phyloP scores from a whole-genome alignment of 2,113 vertebrate species.

The Andinoacara biseriatus region DNA sequence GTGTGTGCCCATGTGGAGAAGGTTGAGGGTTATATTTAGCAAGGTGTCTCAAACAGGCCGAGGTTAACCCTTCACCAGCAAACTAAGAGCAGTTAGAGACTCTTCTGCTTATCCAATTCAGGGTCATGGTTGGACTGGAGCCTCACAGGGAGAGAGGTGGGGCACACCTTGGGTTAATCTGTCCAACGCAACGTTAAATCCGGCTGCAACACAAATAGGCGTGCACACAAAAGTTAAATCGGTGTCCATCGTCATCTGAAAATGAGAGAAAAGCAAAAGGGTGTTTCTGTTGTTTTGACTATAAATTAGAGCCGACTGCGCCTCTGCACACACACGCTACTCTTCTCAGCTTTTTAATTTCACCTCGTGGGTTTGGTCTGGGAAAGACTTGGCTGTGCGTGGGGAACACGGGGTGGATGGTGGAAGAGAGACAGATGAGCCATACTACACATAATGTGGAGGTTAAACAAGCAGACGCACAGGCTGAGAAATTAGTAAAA shows the following conservation, averaged over 20 bases:
- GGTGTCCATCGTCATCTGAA: background rate
- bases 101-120: no score
- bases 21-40: conserved; percentile 73
- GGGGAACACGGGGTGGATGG: background rate
- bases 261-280: background rate
- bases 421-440: background rate
- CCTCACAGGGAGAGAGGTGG: background rate
- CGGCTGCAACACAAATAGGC: background rate
- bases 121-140: background rate
- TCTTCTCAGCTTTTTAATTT: background rate
- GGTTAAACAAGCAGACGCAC: background rate
- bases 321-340: background rate
- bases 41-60: conserved; percentile 50
- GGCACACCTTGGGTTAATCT: background rate
- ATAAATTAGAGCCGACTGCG: background rate
- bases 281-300: background rate
- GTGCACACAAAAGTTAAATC: background rate
- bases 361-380: background rate
- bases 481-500: background rate
- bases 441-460: background rate
- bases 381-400: background rate
- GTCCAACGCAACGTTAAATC: background rate
- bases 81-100: background rate
- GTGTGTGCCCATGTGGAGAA: conserved; percentile 64
- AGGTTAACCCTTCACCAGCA: conserved; percentile 57